Percentiles rank a stretch among this genome's conserved stretches.
phyloP scores from a whole-genome alignment of 2,113 vertebrate genomes.

The Phasianus colchicus region DNA sequence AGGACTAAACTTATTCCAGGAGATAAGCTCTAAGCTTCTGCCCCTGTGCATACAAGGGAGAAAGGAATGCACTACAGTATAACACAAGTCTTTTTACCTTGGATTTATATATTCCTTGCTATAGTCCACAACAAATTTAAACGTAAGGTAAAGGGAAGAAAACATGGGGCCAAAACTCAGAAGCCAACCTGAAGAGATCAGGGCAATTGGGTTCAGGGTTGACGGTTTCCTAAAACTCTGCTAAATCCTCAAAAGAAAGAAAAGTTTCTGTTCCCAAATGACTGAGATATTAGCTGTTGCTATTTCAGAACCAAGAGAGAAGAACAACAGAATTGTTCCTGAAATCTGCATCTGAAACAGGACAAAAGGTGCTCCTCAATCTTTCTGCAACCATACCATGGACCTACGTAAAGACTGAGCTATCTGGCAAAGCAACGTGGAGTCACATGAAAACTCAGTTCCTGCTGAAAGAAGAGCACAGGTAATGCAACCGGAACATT shows the following conservation, averaged over 20 bases:
- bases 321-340: not conserved
- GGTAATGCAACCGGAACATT: accelerated
- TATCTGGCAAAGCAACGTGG: not conserved
- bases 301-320: not conserved
- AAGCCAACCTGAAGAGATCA: not conserved
- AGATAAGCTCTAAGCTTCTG: not conserved
- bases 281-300: not conserved
- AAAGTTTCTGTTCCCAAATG: not conserved
- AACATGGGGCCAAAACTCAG: not conserved
- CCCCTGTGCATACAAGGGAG: not conserved
- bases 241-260: not conserved
- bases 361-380: no score
- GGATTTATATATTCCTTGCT: not conserved
- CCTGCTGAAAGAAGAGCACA: not conserved
- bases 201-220: not conserved
- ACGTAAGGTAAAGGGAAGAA: not conserved
- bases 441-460: not conserved
- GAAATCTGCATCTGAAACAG: not conserved
- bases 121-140: not conserved
- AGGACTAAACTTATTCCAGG: not conserved
- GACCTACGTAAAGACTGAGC: not conserved
- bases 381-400: not conserved
- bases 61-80: not conserved
- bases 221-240: not conserved
- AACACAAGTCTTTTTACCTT: not conserved